Conservation (phyloP, 2,888 invertebrate genomes). For the Sesia bembeciformis region DNA sequence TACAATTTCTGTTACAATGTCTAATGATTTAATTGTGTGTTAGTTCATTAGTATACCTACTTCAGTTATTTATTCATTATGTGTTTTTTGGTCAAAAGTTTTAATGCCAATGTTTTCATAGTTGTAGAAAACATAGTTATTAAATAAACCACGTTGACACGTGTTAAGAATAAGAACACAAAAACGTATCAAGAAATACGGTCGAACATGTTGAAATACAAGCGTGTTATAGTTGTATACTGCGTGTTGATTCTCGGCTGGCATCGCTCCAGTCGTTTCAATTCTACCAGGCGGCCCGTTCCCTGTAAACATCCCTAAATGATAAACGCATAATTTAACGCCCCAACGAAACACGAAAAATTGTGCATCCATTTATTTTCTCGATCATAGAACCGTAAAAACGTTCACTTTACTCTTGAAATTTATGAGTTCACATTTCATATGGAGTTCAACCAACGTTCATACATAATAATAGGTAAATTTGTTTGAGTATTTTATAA, state of each 20-base stretch:
- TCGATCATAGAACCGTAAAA: conserved; percentile 51
- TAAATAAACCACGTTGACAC: too few species aligned
- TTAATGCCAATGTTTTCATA: too few species aligned
- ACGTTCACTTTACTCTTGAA: conserved; percentile 27
- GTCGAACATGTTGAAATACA: background rate
- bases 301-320: conserved; percentile 69
- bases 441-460: conserved; percentile 11
- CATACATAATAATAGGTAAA: background rate
- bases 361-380: conserved; percentile 58
- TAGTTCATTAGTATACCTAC: too few species aligned
- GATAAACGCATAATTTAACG: conserved; percentile 71
- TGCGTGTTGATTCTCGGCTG: conserved; percentile 41
- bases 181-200: too few species aligned
- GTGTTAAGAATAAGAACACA: too few species aligned
- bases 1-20: too few species aligned
- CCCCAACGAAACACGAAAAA: conserved; percentile 56
- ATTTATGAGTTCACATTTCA: conserved; percentile 37
- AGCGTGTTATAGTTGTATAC: conserved; percentile 6
- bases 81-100: too few species aligned
- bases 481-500: too few species aligned
- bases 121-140: too few species aligned
- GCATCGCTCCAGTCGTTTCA: conserved; percentile 69
- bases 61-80: too few species aligned
- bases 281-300: conserved; percentile 58
- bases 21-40: too few species aligned